phyloP scores from a whole-genome alignment of 2,797 vertebrate species.

The Falco rusticolus region DNA sequence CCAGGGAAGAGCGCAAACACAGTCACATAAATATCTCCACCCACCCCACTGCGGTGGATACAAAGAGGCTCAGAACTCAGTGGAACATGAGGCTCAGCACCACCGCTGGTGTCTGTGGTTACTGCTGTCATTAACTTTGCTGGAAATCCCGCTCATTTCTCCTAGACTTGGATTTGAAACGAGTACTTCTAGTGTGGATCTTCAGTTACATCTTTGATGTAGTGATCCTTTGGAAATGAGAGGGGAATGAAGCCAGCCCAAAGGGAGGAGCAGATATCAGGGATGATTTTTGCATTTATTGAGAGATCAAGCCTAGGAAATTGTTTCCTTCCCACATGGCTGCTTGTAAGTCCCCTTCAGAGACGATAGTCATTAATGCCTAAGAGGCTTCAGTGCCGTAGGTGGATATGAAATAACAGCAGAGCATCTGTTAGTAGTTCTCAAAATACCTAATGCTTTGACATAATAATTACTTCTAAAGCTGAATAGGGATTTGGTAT shows the following conservation, averaged over 20 bases:
- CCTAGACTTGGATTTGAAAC: background rate
- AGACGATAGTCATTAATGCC: slow-evolving; percentile 17
- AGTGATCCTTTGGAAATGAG: background rate
- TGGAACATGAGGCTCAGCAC: background rate
- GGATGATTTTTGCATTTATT: slow-evolving; percentile 18
- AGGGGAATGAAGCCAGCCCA: background rate
- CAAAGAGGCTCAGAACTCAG: background rate
- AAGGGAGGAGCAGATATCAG: slow-evolving; percentile 11
- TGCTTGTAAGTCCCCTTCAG: slow-evolving; percentile 3
- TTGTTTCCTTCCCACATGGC: slow-evolving; percentile 42
- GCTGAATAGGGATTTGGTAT: background rate
- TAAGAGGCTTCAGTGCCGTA: background rate
- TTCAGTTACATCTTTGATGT: background rate
- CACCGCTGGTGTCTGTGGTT: background rate
- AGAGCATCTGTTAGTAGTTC: slow-evolving; percentile 37
- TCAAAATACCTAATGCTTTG: slow-evolving; percentile 44
- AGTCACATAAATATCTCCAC: background rate
- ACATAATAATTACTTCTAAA: slow-evolving; percentile 42
- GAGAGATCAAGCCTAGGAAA: slow-evolving; percentile 46
- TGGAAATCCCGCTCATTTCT: background rate
- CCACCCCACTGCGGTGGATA: background rate
- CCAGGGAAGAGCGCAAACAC: background rate
- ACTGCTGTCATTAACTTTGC: background rate
- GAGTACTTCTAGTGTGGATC: background rate
- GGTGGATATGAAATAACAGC: slow-evolving; percentile 42